Base-by-base conservation (phyloP, 2,888 invertebrate genomes). In the Chrysolina haemoptera region DNA sequence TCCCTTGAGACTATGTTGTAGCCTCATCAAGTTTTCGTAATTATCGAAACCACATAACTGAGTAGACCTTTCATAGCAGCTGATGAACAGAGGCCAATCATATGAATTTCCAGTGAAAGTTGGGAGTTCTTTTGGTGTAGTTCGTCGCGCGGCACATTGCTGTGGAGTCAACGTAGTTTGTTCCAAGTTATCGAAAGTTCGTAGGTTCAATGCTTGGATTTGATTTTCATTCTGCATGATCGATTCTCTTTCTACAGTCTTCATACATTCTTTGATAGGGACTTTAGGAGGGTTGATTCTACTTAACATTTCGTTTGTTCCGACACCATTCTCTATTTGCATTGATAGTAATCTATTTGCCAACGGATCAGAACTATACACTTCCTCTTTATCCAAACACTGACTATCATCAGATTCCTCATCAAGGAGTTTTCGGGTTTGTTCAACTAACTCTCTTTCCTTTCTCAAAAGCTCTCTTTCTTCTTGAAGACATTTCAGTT, bases 11-110 rank as follows among this genome's bases (percentile, higher is more conserved):
- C n/a, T n/a, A n/a, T n/a, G n/a, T n/a, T n/a, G n/a, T n/a, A n/a
- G n/a, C n/a, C 71, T 35, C 53, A 71, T 41, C 40, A 62, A 67
- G 35, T 67, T 71, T 68, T 71, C 71, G 43, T 71, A 22, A 20
- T 43, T 46, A 50, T 71, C 50, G 16, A 71, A 71, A 8, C 67
- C 67, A 22, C 67, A 71, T 11, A 68, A 14, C 43, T 22, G n/a
- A n/a, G n/a, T n/a, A n/a, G n/a, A n/a, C n/a, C n/a, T n/a, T n/a
- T n/a, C n/a, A n/a, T n/a, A n/a, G n/a, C 43, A 40, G 41, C 43
- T 62, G 9, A 62, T 62, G 43, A 62, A 69, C n/a, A 69, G 62
- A 40, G 69, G 62, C 69, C 43, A 62, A 8, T 68, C 55, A 40
- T 27, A 41, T 6, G 62, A 35, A 22, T 62, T 62, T 41, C 40